Base-by-base conservation (phyloP, 64 coral and sea anemone genomes). In the Stichodactyla mertensii region DNA sequence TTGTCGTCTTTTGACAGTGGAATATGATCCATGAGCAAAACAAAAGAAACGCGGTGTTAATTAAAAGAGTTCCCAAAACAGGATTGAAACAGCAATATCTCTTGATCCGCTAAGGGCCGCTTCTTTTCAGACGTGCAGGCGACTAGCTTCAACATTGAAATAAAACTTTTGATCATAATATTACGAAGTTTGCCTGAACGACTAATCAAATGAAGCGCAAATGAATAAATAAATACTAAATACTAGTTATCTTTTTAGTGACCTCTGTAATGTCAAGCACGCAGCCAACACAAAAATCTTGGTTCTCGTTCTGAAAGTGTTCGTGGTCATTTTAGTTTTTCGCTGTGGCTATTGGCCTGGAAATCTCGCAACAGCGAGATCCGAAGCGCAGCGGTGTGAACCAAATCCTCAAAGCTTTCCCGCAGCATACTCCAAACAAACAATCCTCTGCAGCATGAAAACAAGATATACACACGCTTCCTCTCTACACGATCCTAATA, bases 191-290 rank as follows among this genome's bases (percentile, higher is more conserved):
- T 22, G 6, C 14, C 56, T 15, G 8, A 58, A 58, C 4, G 9
- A 58, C 56, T 58, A 11, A 58, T 11, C 56, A 58, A 58, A 58
- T 15, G 56, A 20, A 23, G 64, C 19, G n/a, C n/a, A 69, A 69
- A 69, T 69, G 64, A 69, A 69, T 69, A 69, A 69, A 69, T 69
- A 69, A 69, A 74, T 27, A 31, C 24, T 74, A 74, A 74, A 74
- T 23, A 22, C 9, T 58, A 45, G 36, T 45, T 45, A 66, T 9
- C 24, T 28, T 74, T 23, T 36, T 74, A 23, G 22, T 74, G 69
- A 74, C 69, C 69, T 23, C 24, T 36, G 19, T 20, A 5, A n/a
- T 69, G 64, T 22, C n/a, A 31, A 26, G 23, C 2, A 22, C 16
- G 60, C 14, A 70, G 0, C 16, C n/a, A 70, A 24, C 24, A 10